Conservation (phyloP, 2,888 invertebrate genomes). For the Aleiodes testaceus region DNA sequence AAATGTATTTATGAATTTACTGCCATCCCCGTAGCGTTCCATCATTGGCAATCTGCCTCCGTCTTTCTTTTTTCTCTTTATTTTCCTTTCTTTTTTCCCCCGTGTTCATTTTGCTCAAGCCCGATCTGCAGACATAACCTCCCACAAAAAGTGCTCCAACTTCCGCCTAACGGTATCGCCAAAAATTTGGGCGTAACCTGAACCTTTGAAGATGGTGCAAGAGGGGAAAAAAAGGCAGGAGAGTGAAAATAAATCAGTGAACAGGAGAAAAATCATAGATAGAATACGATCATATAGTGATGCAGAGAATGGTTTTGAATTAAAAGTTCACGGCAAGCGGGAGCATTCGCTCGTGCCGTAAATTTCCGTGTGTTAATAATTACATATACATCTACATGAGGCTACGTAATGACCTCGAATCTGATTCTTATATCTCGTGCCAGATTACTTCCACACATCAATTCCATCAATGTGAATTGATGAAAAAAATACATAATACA, state of each 20-base stretch:
- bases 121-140: slow-evolving; percentile 19
- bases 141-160: slow-evolving; percentile 37
- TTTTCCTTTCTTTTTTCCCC: slow-evolving; percentile 29
- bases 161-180: slow-evolving; percentile 55
- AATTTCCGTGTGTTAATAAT: slow-evolving; percentile 29
- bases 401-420: slow-evolving; percentile 34
- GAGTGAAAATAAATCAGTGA: slow-evolving; percentile 11
- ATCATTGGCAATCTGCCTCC: slow-evolving; percentile 16
- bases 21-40: slow-evolving; percentile 37
- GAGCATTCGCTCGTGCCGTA: slow-evolving; percentile 14
- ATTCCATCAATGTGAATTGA: slow-evolving; percentile 3
- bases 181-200: slow-evolving; percentile 54
- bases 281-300: not conserved
- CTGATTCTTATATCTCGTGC: slow-evolving; percentile 15
- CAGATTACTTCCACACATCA: slow-evolving; percentile 16
- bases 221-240: slow-evolving; percentile 48
- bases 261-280: slow-evolving; percentile 10
- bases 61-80: not conserved
- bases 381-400: slow-evolving; percentile 17
- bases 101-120: not conserved
- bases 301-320: not conserved
- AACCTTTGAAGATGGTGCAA: not conserved
- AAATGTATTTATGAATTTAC: slow-evolving; percentile 60
- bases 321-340: slow-evolving; percentile 34
- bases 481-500: too few species aligned